phyloP scores from a whole-genome alignment of 2,888 invertebrate genomes.

The Pyralis farinalis region DNA sequence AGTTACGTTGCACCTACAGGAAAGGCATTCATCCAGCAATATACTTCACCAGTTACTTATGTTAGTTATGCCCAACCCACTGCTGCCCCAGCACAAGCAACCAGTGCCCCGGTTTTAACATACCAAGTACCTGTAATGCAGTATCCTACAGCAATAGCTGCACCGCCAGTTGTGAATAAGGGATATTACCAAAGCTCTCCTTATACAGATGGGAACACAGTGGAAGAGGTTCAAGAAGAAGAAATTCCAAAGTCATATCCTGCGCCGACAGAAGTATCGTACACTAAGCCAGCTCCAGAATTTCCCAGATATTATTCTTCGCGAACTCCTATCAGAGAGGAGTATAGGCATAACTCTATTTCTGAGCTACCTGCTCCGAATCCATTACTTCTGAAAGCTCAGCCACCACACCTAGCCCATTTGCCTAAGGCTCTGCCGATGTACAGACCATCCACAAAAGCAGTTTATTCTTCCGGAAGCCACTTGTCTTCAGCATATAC shows the following conservation, averaged over 20 bases:
- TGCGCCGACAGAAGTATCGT: slow-evolving; percentile 45
- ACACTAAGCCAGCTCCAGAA: slow-evolving; percentile 34
- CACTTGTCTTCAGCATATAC: slow-evolving; percentile 36
- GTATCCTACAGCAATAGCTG: slow-evolving; percentile 42
- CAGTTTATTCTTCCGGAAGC: slow-evolving; percentile 49
- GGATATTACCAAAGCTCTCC: slow-evolving; percentile 45
- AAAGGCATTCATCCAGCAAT: slow-evolving; percentile 50
- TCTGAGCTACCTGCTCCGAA: slow-evolving; percentile 59
- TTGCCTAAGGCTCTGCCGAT: slow-evolving; percentile 63
- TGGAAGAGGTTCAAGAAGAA: slow-evolving; percentile 46
- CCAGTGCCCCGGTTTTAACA: slow-evolving; percentile 44
- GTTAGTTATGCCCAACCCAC: slow-evolving; percentile 55
- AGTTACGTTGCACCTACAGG: slow-evolving; percentile 45
- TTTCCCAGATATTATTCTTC: slow-evolving; percentile 58
- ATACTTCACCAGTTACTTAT: slow-evolving; percentile 43
- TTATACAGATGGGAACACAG: slow-evolving; percentile 45
- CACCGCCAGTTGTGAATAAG: slow-evolving; percentile 43
- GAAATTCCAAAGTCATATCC: slow-evolving; percentile 40
- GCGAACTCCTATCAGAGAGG: slow-evolving; percentile 47
- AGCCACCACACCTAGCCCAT: slow-evolving; percentile 56
- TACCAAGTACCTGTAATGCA: slow-evolving; percentile 57
- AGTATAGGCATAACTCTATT: slow-evolving; percentile 40
- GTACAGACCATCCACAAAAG: slow-evolving; percentile 54
- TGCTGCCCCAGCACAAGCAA: slow-evolving; percentile 36
- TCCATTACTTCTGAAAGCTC: slow-evolving; percentile 50